Percentiles rank a stretch among this genome's conserved stretches.
phyloP scores from a whole-genome alignment of 1,140 invertebrate genomes.

The Drosophila suzukii region DNA sequence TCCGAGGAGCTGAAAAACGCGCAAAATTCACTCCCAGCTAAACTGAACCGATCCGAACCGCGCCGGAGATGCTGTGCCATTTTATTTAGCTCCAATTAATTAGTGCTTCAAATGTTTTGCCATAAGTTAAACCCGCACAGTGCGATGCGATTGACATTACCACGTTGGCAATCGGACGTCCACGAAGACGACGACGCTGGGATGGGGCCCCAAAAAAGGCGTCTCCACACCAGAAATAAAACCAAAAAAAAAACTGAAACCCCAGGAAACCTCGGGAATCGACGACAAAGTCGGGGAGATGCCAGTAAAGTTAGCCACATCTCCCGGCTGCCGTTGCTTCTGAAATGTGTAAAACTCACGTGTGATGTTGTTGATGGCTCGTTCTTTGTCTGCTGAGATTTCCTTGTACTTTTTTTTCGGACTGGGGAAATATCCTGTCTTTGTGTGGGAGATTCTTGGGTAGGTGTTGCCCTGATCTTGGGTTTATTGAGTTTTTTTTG shows the following conservation, averaged over 20 bases:
- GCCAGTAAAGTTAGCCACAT: slow-evolving; percentile 57
- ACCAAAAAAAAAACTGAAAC: neutral
- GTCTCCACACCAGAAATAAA: slow-evolving; percentile 31
- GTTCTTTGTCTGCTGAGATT: slow-evolving; percentile 19
- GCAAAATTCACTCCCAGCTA: slow-evolving; percentile 46
- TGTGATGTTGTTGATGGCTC: slow-evolving; percentile 79
- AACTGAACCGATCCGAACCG: slow-evolving; percentile 7
- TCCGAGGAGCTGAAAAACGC: slow-evolving; percentile 40
- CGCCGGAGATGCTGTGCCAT: slow-evolving; percentile 73
- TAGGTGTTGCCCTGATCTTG: slow-evolving; percentile 36
- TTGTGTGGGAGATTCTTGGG: slow-evolving; percentile 58
- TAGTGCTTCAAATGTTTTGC: slow-evolving; percentile 85
- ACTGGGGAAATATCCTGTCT: slow-evolving; percentile 11
- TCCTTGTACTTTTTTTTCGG: slow-evolving; percentile 2
- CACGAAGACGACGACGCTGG: slow-evolving; percentile 26
- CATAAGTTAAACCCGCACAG: slow-evolving; percentile 84
- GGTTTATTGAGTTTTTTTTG: slow-evolving; percentile 1
- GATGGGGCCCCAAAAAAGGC: slow-evolving; percentile 46
- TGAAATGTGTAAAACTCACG: slow-evolving; percentile 82
- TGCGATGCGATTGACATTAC: slow-evolving; percentile 83
- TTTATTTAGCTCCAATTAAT: slow-evolving; percentile 85
- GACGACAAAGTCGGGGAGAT: slow-evolving; percentile 27
- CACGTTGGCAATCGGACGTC: slow-evolving; percentile 69
- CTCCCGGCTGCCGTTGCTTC: slow-evolving; percentile 65
- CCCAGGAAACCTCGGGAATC: slow-evolving; percentile 1